These are phyloP conservation scores for Eupithecia pulchellata DNA, from an alignment of 2,888 invertebrate species.

Conservation along the genomic window DNA sequence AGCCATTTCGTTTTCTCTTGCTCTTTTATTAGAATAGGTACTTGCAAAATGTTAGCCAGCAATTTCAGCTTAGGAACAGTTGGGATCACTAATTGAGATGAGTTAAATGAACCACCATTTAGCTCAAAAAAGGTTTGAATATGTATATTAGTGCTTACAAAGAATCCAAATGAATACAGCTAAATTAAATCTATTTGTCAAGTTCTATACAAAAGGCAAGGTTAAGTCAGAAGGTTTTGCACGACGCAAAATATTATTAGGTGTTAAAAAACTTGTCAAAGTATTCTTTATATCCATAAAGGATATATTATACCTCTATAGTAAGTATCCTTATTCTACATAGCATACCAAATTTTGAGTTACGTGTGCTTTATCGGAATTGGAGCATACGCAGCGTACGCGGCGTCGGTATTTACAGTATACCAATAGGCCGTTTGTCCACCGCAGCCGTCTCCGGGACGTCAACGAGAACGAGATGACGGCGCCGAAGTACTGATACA, in stretches of 20 bases:
- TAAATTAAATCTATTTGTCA: neutral
- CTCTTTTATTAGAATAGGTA: constrained; percentile 42
- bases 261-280: neutral
- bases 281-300: too few relatives aligned
- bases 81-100: constrained; percentile 9
- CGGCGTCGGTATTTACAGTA: too few relatives aligned
- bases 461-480: too few relatives aligned
- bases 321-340: too few relatives aligned
- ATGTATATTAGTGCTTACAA: constrained; percentile 14
- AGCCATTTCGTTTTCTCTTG: constrained; percentile 46
- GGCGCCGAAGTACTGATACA: too few relatives aligned
- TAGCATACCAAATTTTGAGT: constrained; percentile 44
- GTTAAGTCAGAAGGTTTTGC: neutral
- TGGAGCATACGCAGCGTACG: too few relatives aligned
- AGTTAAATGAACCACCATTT: neutral
- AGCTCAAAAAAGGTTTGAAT: neutral
- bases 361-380: too few relatives aligned
- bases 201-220: neutral
- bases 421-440: too few relatives aligned
- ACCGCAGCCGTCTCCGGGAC: too few relatives aligned
- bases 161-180: neutral
- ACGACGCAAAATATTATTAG: neutral
- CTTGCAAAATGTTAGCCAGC: constrained; percentile 14
- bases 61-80: constrained; percentile 7
- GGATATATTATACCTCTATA: too few relatives aligned